Conservation (phyloP, 2,888 invertebrate species). For the Synergus laeviventris region DNA sequence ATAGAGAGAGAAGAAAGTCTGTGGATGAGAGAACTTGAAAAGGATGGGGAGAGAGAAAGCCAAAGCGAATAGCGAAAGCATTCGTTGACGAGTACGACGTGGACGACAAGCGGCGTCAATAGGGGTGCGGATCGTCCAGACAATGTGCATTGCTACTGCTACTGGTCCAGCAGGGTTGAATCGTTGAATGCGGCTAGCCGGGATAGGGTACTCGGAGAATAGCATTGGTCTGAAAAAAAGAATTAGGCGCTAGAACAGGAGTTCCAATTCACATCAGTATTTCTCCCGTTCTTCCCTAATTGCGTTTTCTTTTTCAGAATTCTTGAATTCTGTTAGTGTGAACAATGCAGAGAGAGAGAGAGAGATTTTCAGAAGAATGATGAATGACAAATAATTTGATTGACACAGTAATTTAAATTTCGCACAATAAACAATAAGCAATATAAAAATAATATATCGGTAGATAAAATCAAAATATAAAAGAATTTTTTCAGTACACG, state of each 20-base stretch:
- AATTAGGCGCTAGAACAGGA: neutral
- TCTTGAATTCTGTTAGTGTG: neutral
- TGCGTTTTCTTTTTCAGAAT: neutral
- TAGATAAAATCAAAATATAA: too few species aligned
- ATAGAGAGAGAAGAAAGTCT: too few species aligned
- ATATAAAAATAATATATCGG: too few species aligned
- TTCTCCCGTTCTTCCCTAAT: neutral
- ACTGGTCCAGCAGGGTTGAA: conserved; percentile 3
- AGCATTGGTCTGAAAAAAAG: neutral
- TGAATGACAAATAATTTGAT: too few species aligned
- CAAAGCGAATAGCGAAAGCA: neutral
- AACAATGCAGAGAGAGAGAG: neutral
- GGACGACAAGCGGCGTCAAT: neutral
- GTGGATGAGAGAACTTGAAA: too few species aligned
- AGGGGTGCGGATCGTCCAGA: neutral
- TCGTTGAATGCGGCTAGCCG: neutral
- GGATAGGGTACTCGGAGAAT: neutral
- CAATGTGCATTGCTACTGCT: neutral
- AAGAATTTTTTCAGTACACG: too few species aligned
- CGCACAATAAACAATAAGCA: too few species aligned
- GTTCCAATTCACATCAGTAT: neutral
- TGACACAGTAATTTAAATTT: too few species aligned
- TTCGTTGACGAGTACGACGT: neutral
- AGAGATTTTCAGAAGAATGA: too few species aligned
- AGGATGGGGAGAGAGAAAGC: neutral